Base-by-base conservation (phyloP, 2,888 invertebrate genomes). In the Agapostemon virescens region DNA sequence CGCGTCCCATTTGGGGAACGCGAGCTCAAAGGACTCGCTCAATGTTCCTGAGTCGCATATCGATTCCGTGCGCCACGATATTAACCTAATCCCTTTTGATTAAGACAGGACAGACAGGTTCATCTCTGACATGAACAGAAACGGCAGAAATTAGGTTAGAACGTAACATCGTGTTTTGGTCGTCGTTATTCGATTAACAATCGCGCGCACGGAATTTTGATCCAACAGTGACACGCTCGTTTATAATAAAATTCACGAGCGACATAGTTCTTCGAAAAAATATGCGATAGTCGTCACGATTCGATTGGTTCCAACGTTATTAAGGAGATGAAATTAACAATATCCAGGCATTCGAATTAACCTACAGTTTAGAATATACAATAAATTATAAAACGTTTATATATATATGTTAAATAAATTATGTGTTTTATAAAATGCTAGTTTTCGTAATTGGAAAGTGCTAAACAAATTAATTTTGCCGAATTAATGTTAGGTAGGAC, bases 11-110 rank as follows among this genome's bases (percentile, higher is more conserved):
- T 64, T 68, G 40, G 70, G 58, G 69, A 72, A 64, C 20, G 7
- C 7, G 74, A 77, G 75, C 77, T 81, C 75, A 78, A 84, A 80
- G 83, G 74, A 79, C 64, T 66, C 15, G 23, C 64, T 49, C 71
- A 70, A 23, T 72, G 42, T 76, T 58, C 55, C 61, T 36, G 49
- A 75, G 69, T 79, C 61, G 64, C 49, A 72, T 77, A 86, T 86
- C 75, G 86, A 86, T 76, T 71, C 61, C 73, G 58, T 67, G 33
- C 42, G 49, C 33, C 63, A 72, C 66, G 72, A 73, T 77, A 79
- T 82, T 84, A 82, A 86, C 84, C 74, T 72, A 72, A 73, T 77
- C 58, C 76, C 74, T 69, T 72, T 76, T 52, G 69, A 64, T 69
- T 36, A 61, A 42, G 38, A 17, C 55, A 45, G 45, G 33, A 26